phyloP scores from a whole-genome alignment of 2,888 invertebrate genomes.

The Rhingia rostrata region DNA sequence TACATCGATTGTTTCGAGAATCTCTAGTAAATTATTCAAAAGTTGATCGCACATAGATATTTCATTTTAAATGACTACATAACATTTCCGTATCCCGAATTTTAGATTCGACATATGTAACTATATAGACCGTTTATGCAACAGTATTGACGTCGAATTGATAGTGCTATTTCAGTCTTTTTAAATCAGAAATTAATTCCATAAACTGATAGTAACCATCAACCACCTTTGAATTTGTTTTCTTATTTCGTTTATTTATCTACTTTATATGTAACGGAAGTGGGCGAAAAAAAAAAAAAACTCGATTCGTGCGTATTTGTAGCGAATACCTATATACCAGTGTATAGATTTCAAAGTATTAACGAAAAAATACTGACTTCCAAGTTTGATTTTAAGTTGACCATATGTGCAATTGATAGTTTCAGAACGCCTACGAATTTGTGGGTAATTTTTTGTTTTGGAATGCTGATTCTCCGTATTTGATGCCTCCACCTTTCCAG shows the following conservation, averaged over 20 bases:
- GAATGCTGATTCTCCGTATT: constrained; percentile 30
- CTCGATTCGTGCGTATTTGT: constrained; percentile 26
- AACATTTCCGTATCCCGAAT: too few species aligned
- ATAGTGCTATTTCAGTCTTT: not conserved
- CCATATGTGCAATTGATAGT: constrained; percentile 46
- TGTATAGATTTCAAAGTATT: not conserved
- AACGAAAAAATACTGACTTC: constrained; percentile 8
- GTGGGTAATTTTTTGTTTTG: constrained; percentile 6
- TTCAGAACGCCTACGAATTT: constrained; percentile 35
- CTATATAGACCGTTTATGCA: too few species aligned
- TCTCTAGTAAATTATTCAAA: not conserved
- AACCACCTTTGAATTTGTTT: constrained; percentile 23
- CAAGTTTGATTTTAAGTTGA: constrained; percentile 38
- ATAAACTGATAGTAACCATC: constrained; percentile 12
- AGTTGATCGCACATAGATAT: too few species aligned
- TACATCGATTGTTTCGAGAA: constrained; percentile 25
- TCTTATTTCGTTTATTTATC: constrained; percentile 13
- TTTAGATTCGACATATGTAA: too few species aligned
- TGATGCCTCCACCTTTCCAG: too few species aligned
- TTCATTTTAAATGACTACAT: too few species aligned
- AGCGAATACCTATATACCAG: constrained; percentile 10
- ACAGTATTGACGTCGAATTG: too few species aligned
- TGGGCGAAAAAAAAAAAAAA: constrained; percentile 42
- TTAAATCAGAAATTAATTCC: not conserved
- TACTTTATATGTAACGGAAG: constrained; percentile 56